Evolutionary conservation across 1,140 invertebrate genomes (phyloP).

Genomic region (Euborellia annulipes): DNA sequence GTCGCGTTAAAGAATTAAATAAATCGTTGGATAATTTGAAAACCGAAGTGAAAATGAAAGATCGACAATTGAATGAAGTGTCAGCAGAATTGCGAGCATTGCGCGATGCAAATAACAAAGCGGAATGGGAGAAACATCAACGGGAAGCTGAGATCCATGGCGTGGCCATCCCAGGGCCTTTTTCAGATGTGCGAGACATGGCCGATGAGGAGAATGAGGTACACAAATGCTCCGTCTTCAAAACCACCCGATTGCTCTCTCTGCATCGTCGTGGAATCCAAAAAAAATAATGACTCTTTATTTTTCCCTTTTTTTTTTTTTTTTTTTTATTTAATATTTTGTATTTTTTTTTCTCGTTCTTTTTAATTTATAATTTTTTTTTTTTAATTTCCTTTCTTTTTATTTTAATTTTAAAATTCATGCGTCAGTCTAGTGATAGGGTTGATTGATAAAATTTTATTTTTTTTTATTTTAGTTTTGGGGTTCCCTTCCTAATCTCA

Average conservation of each 20-base stretch:
- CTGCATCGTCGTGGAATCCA: too few relatives aligned
- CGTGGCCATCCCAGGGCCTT: not conserved
- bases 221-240: too few relatives aligned
- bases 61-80: slow-evolving; percentile 19
- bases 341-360: too few relatives aligned
- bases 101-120: slow-evolving; percentile 22
- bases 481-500: too few relatives aligned
- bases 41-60: slow-evolving; percentile 22
- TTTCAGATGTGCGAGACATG: slow-evolving; percentile 20
- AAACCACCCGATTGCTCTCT: too few relatives aligned
- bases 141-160: slow-evolving; percentile 11
- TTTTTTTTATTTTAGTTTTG: too few relatives aligned
- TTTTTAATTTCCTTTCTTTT: too few relatives aligned
- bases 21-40: slow-evolving; percentile 20
- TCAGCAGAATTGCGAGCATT: slow-evolving; percentile 24
- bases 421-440: not conserved
- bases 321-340: too few relatives aligned
- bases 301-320: too few relatives aligned
- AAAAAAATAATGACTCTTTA: too few relatives aligned
- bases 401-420: slow-evolving; percentile 1
- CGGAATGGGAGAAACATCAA: slow-evolving; percentile 21
- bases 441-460: not conserved
- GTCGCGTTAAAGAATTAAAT: slow-evolving; percentile 17
- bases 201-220: slow-evolving; percentile 24
- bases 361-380: too few relatives aligned